Base-by-base conservation (phyloP, 2,113 vertebrate genomes). In the Dinomys branickii region DNA sequence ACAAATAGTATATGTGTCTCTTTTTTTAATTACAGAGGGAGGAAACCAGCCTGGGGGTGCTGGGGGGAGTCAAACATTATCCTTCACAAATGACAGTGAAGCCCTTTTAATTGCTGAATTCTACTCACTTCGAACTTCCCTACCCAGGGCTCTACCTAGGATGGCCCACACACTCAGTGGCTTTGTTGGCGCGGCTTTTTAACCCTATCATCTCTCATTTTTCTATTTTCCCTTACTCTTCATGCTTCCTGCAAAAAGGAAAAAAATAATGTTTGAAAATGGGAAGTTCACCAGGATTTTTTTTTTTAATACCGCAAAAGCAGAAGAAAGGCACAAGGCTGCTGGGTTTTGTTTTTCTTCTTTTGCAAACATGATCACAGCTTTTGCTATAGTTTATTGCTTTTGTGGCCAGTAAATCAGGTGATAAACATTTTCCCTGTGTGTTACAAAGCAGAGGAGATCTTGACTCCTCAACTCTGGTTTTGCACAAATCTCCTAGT, bases 271-370 rank as follows among this genome's bases (percentile, higher is more conserved):
- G 97, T 97, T n/a, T 0, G 2, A 69, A 96, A 95, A 92, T 69
- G 50, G 95, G 96, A 86, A 97, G 84, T 94, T 12, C 24, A 4
- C 85, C 58, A 8, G 41, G 69, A 97, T 59, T 90, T 97, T 96
- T 92, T 95, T 52, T 82, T 61, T 61, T 35, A 11, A 97, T 92
- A 93, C 63, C 98, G 95, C 16, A 96, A 95, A 93, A 98, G 98
- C 98, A 97, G 73, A 96, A 98, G 96, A 91, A 90, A 95, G 82
- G 67, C 85, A 86, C 67, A 20, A 86, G 28, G 12, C 35, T n/a
- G n/a, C n/a, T n/a, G n/a, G n/a, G n/a, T n/a, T n/a, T n/a, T n/a
- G n/a, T n/a, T 75, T 11, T 81, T 96, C 19, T 19, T 22, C 7
- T 92, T 14, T 24, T 30, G 5, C 71, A 81, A 94, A 35, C 73